Conservation (phyloP, 2,888 invertebrate species). For the Apodemia mormo region DNA sequence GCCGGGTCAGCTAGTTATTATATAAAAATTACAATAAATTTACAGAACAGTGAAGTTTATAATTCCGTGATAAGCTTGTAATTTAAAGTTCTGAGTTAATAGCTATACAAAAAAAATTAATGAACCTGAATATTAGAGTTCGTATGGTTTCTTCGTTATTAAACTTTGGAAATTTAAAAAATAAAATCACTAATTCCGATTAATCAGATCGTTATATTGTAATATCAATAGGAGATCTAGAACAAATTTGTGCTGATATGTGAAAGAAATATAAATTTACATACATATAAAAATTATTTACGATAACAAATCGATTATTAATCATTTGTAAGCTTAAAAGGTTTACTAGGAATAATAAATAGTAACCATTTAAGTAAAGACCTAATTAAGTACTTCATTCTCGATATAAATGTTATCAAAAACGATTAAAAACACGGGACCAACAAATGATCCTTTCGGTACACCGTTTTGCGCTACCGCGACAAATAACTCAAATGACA, state of each 20-base stretch:
- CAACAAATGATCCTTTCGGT: constrained; percentile 35
- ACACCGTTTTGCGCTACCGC: constrained; percentile 34
- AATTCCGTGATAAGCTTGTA: too few relatives aligned
- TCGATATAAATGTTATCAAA: constrained; percentile 33
- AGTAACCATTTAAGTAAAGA: constrained; percentile 24
- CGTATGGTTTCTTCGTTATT: too few relatives aligned
- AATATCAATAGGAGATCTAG: too few relatives aligned
- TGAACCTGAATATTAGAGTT: too few relatives aligned
- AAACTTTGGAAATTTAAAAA: too few relatives aligned
- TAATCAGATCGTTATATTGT: too few relatives aligned
- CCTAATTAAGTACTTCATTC: constrained; percentile 23
- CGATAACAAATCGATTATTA: constrained; percentile 7
- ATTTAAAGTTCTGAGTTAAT: too few relatives aligned
- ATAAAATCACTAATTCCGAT: too few relatives aligned
- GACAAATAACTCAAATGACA: constrained; percentile 48
- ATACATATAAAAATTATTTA: neutral
- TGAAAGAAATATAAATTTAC: neutral
- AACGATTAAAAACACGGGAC: constrained; percentile 38
- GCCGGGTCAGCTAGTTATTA: too few relatives aligned
- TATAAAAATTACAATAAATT: too few relatives aligned
- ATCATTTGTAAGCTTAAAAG: constrained; percentile 14
- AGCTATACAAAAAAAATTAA: too few relatives aligned
- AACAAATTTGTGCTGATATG: neutral
- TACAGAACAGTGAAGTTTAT: too few relatives aligned
- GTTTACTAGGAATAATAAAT: constrained; percentile 16